Base-by-base conservation (phyloP, 2,888 invertebrate genomes). In the Gasteruption jaculator region DNA sequence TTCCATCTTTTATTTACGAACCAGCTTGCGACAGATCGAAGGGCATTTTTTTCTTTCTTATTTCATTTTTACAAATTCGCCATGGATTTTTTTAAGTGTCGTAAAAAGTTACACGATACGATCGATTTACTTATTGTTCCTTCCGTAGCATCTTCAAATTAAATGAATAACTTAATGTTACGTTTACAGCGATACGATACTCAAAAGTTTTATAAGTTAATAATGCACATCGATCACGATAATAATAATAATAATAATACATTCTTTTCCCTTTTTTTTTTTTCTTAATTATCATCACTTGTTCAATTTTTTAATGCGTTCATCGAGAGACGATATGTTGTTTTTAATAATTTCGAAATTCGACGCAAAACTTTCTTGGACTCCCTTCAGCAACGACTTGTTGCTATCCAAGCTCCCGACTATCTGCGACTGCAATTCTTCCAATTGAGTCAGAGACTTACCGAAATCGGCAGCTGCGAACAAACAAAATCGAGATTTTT, bases 401-500 rank as follows among this genome's bases (percentile, higher is more conserved):
- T 90, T 90, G 63, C 84, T 84, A n/a, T 85, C 81, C 6, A 91
- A 78, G 8, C 82, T 82, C 5, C 78, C 74, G 0, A 80, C 74
- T 49, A 91, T 83, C 46, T 83, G 82, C 16, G 79, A 77, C 65
- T 91, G 89, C 15, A 86, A 74, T 2, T 82, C 79, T 66, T 89
- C 88, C 25, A 91, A 73, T 66, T 91, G 90, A 0, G 84, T 81
- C 34, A 94, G 73, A 0, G 91, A 86, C 71, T 86, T 89, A 36
- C 85, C 83, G 63, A 92, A 91, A 69, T 91, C 88, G 52, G 86
- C 83, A 43, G 92, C 93, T 92, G 72, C n/a, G n/a, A n/a, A n/a
- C n/a, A n/a, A n/a, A n/a, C n/a, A n/a, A n/a, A n/a, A n/a, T n/a
- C n/a, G n/a, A n/a, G n/a, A n/a, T n/a, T n/a, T n/a, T n/a, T n/a